Base-by-base conservation (phyloP, 2,888 invertebrate genomes). In the Patella ulyssiponensis region DNA sequence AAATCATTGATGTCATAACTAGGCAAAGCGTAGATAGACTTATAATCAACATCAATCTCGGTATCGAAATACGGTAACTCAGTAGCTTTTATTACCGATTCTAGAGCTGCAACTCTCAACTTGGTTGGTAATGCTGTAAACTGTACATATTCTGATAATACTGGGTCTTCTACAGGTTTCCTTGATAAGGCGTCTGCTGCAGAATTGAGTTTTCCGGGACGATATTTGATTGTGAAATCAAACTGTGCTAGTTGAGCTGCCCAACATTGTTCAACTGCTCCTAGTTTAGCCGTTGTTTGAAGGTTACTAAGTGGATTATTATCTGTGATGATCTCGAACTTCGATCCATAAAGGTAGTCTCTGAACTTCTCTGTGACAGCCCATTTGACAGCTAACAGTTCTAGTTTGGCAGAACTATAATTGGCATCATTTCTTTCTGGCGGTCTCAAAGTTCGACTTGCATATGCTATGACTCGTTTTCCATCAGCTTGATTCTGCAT, bases 211-310 rank as follows among this genome's bases (percentile, higher is more conserved):
- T 77, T 81, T 15, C 79, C 82, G 33, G 78, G 72, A 20, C 80
- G 72, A 73, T 84, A 80, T 53, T 81, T 80, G 27, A 84, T 81
- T 27, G 69, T 73, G 72, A 84, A 78, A 70, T 83, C 73, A 70
- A 82, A 85, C n/a, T 75, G 71, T 14, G 83, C 79, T 69, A 82
- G 75, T 33, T 83, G 77, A 44, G 80, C 79, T 71, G 78, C 76
- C 85, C 83, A 83, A 12, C 81, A 52, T 73, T 78, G 77, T 75
- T 86, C 83, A 33, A 80, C 77, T 51, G 85, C 84, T 51, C 77
- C 79, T 15, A 84, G 53, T 74, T 83, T 83, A 3, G 83, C 79
- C 3, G 80, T 79, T 2, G 74, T 77, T 33, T 80, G 76, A 15
- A 80, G 56, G 44, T 82, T 76, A 33, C 78, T 78, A 12, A 79